A percentile compares a stretch with the other conserved stretches of the same genome.
Conservation (phyloP, 2,113 vertebrate genomes). For the Monarcha castaneiventris region DNA sequence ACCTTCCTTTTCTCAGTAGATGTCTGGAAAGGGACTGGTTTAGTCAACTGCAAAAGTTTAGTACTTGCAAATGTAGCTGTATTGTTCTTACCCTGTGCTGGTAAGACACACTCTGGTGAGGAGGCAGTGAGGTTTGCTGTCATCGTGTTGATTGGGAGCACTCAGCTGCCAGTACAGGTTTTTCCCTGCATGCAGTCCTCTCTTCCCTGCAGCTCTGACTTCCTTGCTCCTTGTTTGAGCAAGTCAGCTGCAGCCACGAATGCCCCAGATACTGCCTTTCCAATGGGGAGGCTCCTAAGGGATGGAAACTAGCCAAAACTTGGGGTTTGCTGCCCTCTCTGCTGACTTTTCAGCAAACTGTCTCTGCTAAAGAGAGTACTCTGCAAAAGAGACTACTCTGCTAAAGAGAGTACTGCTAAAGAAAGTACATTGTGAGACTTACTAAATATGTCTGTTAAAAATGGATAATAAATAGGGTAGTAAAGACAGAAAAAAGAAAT, state of each 20-base stretch:
- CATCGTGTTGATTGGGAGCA: neutral
- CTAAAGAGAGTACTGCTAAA: neutral
- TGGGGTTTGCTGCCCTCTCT: neutral
- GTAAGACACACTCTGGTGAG: neutral
- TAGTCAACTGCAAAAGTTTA: neutral
- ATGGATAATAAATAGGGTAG: neutral
- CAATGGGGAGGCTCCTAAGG: neutral
- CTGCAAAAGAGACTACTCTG: neutral
- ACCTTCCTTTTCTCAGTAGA: neutral
- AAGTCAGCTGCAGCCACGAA: neutral
- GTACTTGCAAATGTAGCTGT: neutral
- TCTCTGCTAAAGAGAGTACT: neutral
- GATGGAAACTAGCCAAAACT: neutral
- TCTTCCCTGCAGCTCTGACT: neutral
- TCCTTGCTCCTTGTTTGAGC: neutral
- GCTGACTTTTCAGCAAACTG: neutral
- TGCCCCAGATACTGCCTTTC: neutral
- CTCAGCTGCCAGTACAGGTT: neutral
- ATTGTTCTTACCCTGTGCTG: neutral
- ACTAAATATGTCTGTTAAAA: neutral
- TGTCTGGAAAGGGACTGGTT: neutral
- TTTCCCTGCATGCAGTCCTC: neutral
- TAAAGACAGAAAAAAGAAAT: neutral
- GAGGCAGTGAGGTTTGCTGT: neutral
- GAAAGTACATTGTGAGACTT: neutral